Evolutionary conservation across 1,140 invertebrate genomes (phyloP).

Genomic region (Sycophaga agraensis): DNA sequence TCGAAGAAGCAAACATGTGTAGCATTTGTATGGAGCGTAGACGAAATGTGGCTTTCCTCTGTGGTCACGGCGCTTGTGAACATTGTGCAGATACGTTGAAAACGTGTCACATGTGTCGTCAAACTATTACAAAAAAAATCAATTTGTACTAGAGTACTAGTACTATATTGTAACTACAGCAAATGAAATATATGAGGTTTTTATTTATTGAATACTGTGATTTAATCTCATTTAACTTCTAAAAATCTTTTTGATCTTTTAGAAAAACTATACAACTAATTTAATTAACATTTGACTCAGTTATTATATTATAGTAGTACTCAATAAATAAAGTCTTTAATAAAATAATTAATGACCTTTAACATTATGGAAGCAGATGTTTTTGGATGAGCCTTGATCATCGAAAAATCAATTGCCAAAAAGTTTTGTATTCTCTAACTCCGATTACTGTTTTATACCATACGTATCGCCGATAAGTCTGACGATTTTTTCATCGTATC

Average conservation of each 20-base stretch:
- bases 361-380: neutral
- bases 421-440: slow-evolving; percentile 12
- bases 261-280: neutral
- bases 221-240: neutral
- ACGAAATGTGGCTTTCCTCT: slow-evolving; percentile 82
- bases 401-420: slow-evolving; percentile 23
- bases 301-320: slow-evolving; percentile 10
- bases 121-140: slow-evolving; percentile 85
- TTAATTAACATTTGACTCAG: neutral
- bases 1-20: slow-evolving; percentile 81
- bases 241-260: neutral
- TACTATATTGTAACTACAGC: neutral
- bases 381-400: neutral
- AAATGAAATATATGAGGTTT: slow-evolving; percentile 9
- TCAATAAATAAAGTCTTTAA: slow-evolving; percentile 24
- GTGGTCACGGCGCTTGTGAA: slow-evolving; percentile 85
- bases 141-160: slow-evolving; percentile 67
- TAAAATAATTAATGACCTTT: neutral
- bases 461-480: slow-evolving; percentile 4
- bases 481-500: slow-evolving; percentile 25
- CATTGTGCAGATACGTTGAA: slow-evolving; percentile 79
- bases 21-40: slow-evolving; percentile 79
- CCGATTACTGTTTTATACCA: slow-evolving; percentile 17
- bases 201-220: slow-evolving; percentile 26
- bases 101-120: slow-evolving; percentile 91